Evolutionary conservation across 2,797 vertebrate species (phyloP), one percentile per base, ranked within the genome.

Genomic region (Hyperoplus lanceolatus): DNA sequence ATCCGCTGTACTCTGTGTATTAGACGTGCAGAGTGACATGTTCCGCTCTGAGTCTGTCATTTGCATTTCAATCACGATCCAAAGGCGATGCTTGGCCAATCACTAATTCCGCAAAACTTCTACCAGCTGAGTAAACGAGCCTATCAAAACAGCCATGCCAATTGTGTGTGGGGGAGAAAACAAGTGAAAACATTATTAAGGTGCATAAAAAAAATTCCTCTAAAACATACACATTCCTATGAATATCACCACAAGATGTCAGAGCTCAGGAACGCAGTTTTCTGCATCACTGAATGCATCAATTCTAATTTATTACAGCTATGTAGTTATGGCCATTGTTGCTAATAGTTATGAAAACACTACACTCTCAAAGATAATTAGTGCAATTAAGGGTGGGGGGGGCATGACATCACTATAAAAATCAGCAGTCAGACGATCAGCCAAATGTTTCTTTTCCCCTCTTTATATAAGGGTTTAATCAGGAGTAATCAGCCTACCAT

Each of bases 41-140:
- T 77, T 54, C 42, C 0, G 6, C 53, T 65, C 14, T 6, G 55
- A 59, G 58, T 46, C 67, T 56, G 64, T 74, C 57, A 54, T 67
- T 68, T 64, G 71, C 46, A 58, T 81, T 75, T 75, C 54, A 59
- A 41, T 70, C 56, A 54, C 41, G 14, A 49, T 69, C 36, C 5
- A 66, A 8, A 50, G 1, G 4, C 65, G 58, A 71, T 42, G 8
- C 66, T 75, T 75, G 13, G 38, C 48, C 55, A 43, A 45, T 75
- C 42, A 3, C 8, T 81, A 45, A 21, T 59, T 38, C n/a, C 0
- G 18, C 61, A 46, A 29, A 85, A 85, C 49, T 49, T 70, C 13
- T 42, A 39, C 56, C 90, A 90, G 89, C 87, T 90, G 88, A 89
- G 80, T 73, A 87, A 90, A 88, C 80, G 0, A 50, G 14, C 69